Conservation (phyloP, 1,140 invertebrate genomes). For the Pinna nobilis region DNA sequence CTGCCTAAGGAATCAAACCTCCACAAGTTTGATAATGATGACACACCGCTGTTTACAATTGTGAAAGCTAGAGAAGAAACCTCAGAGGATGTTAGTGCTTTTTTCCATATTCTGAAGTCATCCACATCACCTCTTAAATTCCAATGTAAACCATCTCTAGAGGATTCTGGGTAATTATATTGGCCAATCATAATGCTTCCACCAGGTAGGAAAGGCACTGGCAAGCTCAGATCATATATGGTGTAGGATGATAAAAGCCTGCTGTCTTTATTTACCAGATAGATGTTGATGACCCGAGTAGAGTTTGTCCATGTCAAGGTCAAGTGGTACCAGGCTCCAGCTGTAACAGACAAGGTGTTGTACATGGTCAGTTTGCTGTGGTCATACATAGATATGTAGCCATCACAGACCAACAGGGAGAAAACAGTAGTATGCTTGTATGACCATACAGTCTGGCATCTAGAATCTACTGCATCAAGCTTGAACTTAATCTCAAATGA, state of each 20-base stretch:
- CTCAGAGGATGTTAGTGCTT: conserved; percentile 30
- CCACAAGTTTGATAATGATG: conserved; percentile 46
- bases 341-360: conserved; percentile 35
- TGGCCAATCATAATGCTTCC: conserved; percentile 50
- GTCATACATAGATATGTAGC: conserved; percentile 27
- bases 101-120: conserved; percentile 53
- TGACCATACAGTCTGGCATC: conserved; percentile 46
- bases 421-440: conserved; percentile 38
- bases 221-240: neutral
- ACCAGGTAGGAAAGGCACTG: conserved; percentile 41
- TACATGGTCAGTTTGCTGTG: conserved; percentile 4
- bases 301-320: conserved; percentile 41
- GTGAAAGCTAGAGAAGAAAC: conserved; percentile 36
- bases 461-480: neutral
- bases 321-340: conserved; percentile 50
- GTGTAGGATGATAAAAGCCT: conserved; percentile 21
- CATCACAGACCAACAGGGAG: conserved; percentile 39
- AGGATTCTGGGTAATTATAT: conserved; percentile 33
- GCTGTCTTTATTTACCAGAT: conserved; percentile 29
- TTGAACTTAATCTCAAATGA: conserved; percentile 54
- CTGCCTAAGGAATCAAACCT: conserved; percentile 37
- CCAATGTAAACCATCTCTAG: conserved; percentile 39
- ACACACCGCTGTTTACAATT: neutral
- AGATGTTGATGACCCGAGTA: conserved; percentile 27
- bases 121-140: conserved; percentile 45